phyloP scores from a whole-genome alignment of 2,888 invertebrate genomes.

The Lordiphosa fenestrarum region DNA sequence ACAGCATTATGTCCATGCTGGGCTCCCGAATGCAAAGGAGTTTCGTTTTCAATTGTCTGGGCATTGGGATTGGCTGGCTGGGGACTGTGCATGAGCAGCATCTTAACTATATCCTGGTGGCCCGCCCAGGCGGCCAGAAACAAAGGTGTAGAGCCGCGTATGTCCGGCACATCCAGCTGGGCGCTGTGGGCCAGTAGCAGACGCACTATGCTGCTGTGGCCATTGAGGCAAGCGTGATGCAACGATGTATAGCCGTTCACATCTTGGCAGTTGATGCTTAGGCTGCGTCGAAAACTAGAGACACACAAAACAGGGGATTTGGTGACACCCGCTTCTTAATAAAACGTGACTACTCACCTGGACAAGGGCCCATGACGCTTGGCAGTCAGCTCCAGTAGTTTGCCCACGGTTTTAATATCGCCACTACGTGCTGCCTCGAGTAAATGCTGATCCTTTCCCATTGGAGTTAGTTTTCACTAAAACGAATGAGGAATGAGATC shows the following conservation, averaged over 20 bases:
- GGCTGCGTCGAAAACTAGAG: slow-evolving; percentile 90
- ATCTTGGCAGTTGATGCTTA: slow-evolving; percentile 95
- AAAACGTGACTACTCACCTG: slow-evolving; percentile 86
- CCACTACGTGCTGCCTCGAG: slow-evolving; percentile 96
- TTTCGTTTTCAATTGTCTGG: slow-evolving; percentile 87
- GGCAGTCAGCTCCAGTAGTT: slow-evolving; percentile 91
- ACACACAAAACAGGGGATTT: slow-evolving; percentile 32
- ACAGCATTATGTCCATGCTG: slow-evolving; percentile 94
- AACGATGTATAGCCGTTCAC: slow-evolving; percentile 95
- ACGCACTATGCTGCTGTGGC: slow-evolving; percentile 93
- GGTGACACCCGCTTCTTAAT: not conserved
- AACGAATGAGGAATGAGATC: slow-evolving; percentile 52
- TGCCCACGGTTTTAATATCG: slow-evolving; percentile 92
- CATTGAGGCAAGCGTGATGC: slow-evolving; percentile 95
- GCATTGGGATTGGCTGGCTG: slow-evolving; percentile 91
- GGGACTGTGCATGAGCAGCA: slow-evolving; percentile 89
- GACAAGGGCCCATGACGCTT: slow-evolving; percentile 96
- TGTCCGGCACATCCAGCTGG: slow-evolving; percentile 92
- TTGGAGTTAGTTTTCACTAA: slow-evolving; percentile 73
- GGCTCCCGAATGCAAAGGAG: slow-evolving; percentile 94
- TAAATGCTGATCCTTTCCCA: slow-evolving; percentile 98
- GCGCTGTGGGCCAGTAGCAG: slow-evolving; percentile 89
- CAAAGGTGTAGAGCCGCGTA: slow-evolving; percentile 95
- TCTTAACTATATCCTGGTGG: slow-evolving; percentile 90
- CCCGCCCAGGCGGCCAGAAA: slow-evolving; percentile 97